Conservation (phyloP, 2,888 invertebrate species). For the Pyralis farinalis region DNA sequence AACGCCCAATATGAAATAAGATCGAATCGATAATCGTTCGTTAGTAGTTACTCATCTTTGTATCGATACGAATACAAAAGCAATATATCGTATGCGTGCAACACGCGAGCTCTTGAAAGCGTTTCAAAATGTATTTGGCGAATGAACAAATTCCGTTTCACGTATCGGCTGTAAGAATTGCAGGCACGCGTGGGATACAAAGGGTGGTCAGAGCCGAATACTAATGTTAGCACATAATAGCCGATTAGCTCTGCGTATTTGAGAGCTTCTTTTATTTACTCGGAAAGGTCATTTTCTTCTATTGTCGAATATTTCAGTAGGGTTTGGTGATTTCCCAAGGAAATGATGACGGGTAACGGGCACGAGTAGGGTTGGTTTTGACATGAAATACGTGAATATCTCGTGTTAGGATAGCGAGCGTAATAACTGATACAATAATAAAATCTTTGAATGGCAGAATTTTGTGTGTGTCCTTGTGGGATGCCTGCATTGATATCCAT, state of each 20-base stretch:
- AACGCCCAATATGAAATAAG: neutral
- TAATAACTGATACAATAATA: too few species aligned
- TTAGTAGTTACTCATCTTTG: neutral
- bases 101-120: slow-evolving; percentile 7
- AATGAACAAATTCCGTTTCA: slow-evolving; percentile 9
- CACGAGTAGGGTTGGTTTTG: too few species aligned
- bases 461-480: too few species aligned
- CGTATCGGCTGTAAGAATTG: slow-evolving; percentile 9
- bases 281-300: slow-evolving; percentile 9
- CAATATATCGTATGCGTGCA: slow-evolving; percentile 5
- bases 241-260: slow-evolving; percentile 8
- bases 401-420: too few species aligned
- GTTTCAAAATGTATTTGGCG: slow-evolving; percentile 4
- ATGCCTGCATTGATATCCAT: too few species aligned
- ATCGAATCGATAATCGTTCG: neutral
- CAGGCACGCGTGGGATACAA: slow-evolving; percentile 4
- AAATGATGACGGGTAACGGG: too few species aligned
- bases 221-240: slow-evolving; percentile 10
- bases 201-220: slow-evolving; percentile 3
- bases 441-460: too few species aligned
- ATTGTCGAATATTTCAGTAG: slow-evolving; percentile 8
- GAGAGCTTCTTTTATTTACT: slow-evolving; percentile 9
- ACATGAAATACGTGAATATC: too few species aligned
- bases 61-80: slow-evolving; percentile 3
- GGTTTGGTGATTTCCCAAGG: neutral